phyloP scores from a whole-genome alignment of 2,888 invertebrate genomes.

The Drosophila meridionalis region DNA sequence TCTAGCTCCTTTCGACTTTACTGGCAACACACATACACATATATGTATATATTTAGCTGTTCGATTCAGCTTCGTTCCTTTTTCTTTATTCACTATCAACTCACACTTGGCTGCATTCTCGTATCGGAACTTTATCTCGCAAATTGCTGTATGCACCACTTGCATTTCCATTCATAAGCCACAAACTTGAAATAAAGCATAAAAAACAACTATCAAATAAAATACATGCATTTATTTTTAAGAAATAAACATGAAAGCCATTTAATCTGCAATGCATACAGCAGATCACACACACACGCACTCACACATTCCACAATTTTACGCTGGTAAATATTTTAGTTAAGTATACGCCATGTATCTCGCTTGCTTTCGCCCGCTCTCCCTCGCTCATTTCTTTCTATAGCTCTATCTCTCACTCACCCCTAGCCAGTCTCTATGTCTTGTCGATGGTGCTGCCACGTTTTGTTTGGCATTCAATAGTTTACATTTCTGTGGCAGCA shows the following conservation, averaged over 20 bases:
- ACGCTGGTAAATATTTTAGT: conserved; percentile 68
- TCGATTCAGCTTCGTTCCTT: conserved; percentile 8
- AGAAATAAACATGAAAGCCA: conserved; percentile 75
- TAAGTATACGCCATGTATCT: conserved; percentile 67
- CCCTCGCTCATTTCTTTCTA: no score
- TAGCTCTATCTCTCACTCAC: not conserved
- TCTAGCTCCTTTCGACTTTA: not conserved
- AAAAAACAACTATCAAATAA: conserved; percentile 31
- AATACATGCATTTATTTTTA: conserved; percentile 45
- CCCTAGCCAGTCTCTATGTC: conserved; percentile 9
- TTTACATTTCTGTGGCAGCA: conserved; percentile 63
- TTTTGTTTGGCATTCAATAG: conserved; percentile 77
- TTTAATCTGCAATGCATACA: conserved; percentile 68
- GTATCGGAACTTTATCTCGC: conserved; percentile 33
- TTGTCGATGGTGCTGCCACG: conserved; percentile 59
- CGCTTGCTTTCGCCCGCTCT: not conserved
- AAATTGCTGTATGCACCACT: conserved; percentile 45
- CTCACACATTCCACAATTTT: conserved; percentile 37
- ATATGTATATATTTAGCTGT: not conserved
- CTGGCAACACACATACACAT: not conserved
- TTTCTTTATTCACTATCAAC: conserved; percentile 5
- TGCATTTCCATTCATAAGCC: conserved; percentile 34
- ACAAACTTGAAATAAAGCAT: conserved; percentile 21
- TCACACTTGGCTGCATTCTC: conserved; percentile 41
- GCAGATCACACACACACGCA: conserved; percentile 16